These are phyloP conservation scores for Temnopleurus reevesii DNA, from an alignment of 53 echinoderm and acorn worm genomes.

Conservation along the genomic window DNA sequence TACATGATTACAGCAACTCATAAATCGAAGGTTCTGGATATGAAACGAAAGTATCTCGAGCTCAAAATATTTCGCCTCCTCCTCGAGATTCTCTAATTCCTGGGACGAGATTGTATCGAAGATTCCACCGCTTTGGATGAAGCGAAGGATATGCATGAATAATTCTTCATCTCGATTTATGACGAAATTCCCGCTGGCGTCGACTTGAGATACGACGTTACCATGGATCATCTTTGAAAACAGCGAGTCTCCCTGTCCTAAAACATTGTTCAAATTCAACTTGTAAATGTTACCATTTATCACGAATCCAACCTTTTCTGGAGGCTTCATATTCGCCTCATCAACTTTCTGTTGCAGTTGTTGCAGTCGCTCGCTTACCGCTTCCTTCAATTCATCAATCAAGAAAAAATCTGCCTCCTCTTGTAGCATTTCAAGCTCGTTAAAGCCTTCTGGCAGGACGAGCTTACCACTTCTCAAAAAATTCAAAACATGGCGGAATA, in stretches of 20 bases:
- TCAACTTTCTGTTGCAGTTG: too few species aligned
- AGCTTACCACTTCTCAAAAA: conserved; percentile 42
- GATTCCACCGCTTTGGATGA: neutral
- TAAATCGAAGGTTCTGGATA: neutral
- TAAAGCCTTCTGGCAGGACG: conserved; percentile 51
- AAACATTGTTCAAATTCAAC: neutral
- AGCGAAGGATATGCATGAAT: neutral
- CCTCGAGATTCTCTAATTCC: neutral
- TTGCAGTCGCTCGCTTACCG: neutral
- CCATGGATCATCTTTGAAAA: neutral
- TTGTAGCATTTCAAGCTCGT: neutral
- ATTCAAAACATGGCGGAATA: conserved; percentile 48
- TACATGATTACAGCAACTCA: too few species aligned
- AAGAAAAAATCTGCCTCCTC: neutral
- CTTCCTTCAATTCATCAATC: neutral
- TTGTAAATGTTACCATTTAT: neutral
- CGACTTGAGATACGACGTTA: neutral
- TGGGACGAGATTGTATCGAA: neutral
- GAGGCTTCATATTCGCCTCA: too few species aligned
- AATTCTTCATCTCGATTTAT: neutral
- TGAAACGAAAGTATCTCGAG: neutral
- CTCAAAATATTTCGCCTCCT: neutral
- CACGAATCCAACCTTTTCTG: neutral
- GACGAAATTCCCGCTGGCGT: neutral
- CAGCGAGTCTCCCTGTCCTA: neutral